Evolutionary conservation across 2,113 vertebrate genomes (phyloP).

Genomic region (Takifugu flavidus): DNA sequence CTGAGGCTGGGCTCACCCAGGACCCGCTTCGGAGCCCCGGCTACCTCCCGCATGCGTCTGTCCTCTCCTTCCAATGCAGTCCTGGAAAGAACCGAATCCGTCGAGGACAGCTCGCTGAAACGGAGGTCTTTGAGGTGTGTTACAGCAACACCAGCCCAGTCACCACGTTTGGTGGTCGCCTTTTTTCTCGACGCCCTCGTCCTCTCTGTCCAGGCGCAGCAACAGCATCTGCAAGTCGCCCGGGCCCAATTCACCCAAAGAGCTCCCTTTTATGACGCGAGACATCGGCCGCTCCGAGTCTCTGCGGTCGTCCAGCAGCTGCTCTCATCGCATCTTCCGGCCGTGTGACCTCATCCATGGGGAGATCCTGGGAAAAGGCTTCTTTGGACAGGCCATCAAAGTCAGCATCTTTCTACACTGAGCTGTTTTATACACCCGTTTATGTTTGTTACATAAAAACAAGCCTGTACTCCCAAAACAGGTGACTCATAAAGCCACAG

Average conservation of each 20-base stretch:
- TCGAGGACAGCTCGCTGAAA: conserved; percentile 80
- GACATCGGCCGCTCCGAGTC: conserved; percentile 94
- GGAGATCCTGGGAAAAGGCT: conserved; percentile 93
- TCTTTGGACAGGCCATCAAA: conserved; percentile 97
- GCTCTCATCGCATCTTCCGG: conserved; percentile 93
- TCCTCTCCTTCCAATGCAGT: conserved; percentile 74
- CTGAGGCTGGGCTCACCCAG: conserved; percentile 78
- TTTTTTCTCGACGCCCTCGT: neutral
- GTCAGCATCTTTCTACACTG: conserved; percentile 60
- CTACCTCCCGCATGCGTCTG: conserved; percentile 77
- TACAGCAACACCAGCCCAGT: neutral
- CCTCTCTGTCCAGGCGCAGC: conserved; percentile 78
- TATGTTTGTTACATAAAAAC: neutral
- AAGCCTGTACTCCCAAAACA: conserved; percentile 40
- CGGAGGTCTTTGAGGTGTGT: conserved; percentile 86
- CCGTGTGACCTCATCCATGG: conserved; percentile 94
- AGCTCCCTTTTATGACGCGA: conserved; percentile 75
- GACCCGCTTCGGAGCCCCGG: conserved; percentile 62
- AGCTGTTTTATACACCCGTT: neutral
- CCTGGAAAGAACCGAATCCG: conserved; percentile 81
- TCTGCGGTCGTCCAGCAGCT: conserved; percentile 85
- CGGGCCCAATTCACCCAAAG: conserved; percentile 86
- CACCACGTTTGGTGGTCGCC: neutral
- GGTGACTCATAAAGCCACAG: conserved; percentile 96
- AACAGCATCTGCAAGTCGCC: conserved; percentile 94